Evolutionary conservation across 2,113 vertebrate genomes (phyloP).

Genomic region (Passer montanus): DNA sequence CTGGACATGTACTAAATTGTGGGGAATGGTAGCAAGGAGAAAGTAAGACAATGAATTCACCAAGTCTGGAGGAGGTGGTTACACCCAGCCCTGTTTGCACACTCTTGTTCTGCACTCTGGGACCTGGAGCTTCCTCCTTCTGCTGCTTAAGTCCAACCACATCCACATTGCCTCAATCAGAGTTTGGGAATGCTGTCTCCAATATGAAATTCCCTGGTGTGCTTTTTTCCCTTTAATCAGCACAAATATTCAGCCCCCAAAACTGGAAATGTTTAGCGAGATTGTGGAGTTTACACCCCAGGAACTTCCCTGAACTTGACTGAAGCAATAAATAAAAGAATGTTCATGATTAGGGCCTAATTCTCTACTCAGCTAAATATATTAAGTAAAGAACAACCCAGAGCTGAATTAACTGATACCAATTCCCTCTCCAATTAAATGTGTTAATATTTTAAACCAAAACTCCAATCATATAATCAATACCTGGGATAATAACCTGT

Average conservation of each 20-base stretch:
- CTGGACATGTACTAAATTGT: not conserved
- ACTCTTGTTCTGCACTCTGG: not conserved
- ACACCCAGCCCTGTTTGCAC: not conserved
- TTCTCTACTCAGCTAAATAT: not conserved
- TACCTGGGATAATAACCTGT: not conserved
- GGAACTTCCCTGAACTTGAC: not conserved
- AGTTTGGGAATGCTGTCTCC: not conserved
- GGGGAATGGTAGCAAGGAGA: not conserved
- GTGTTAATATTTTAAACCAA: not conserved
- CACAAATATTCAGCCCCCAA: not conserved
- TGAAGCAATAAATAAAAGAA: not conserved
- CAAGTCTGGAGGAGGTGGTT: not conserved
- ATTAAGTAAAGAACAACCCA: not conserved
- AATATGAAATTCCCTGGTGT: not conserved
- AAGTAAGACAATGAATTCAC: not conserved
- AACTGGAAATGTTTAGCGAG: not conserved
- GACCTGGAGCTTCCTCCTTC: not conserved
- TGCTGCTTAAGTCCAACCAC: not conserved
- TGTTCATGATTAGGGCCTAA: not conserved
- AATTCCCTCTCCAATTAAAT: not conserved
- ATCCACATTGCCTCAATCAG: not conserved
- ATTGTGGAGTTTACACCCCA: not conserved
- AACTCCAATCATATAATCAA: slow-evolving; percentile 14
- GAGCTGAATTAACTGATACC: not conserved
- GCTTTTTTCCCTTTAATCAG: not conserved